Evolutionary conservation across 2,113 vertebrate species (phyloP), one percentile per base, ranked within the genome.

Genomic region (Deroptyus accipitrinus): DNA sequence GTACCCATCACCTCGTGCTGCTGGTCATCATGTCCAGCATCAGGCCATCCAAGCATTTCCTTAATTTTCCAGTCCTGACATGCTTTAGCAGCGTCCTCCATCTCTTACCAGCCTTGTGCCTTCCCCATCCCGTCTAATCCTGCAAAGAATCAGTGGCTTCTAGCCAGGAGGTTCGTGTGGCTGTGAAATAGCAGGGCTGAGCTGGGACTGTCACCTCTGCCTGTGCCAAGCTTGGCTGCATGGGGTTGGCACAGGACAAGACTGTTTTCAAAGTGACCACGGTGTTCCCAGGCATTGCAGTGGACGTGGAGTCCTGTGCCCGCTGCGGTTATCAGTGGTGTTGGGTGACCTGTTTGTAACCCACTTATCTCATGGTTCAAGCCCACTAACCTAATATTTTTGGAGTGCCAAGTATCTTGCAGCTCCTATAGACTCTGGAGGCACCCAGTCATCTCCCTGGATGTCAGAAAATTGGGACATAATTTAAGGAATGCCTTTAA

Each of bases 11-110:
- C 35, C 55, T 48, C 7, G 6, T 35, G 73, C 57, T 13, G 35
- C 57, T 30, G 22, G 11, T 23, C 66, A 66, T 52, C 7, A 11
- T 75, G 22, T 33, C 74, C 61, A 39, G 67, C 82, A 37, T 51
- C 16, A 3, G 51, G 22, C 20, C 61, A 23, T 39, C 33, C 1
- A 0, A 52, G 37, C 9, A 2, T 44, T 8, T 35, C 35, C 6
- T 19, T 54, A 18, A 59, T 72, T 14, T 61, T 37, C 62, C 62
- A 19, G 70, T n/a, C 63, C 46, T 4, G 1, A 14, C 2, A 0
- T 28, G 37, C 28, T 52, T 67, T 39, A 61, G 28, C 54, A 14
- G 28, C 5, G 0, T 52, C 23, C 46, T 20, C 33, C 79, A 12
- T 37, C 49, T 48, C 39, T 48, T 48, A 3, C 24, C 66, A 42